These are phyloP conservation scores for Paradisaea rubra DNA, from an alignment of 2,113 vertebrate genomes.

Conservation along the genomic window DNA sequence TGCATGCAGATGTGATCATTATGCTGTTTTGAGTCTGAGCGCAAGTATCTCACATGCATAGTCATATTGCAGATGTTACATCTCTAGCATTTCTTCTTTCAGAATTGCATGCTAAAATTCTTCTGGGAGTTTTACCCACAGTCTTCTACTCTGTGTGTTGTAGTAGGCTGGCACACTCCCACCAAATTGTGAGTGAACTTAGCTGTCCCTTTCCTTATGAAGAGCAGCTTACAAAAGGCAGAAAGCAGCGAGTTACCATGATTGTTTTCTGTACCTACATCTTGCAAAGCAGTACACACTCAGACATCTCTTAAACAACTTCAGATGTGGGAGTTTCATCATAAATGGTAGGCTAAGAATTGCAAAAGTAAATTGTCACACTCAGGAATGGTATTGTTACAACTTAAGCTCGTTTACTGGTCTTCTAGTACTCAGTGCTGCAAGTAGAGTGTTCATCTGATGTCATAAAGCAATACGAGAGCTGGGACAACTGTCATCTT, in stretches of 20 bases:
- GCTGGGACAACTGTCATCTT: neutral
- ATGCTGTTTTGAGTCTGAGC: neutral
- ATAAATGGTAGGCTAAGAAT: neutral
- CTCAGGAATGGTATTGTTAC: neutral
- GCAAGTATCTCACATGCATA: neutral
- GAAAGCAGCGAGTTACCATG: accelerated
- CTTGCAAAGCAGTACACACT: neutral
- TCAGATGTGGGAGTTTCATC: neutral
- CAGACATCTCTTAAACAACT: neutral
- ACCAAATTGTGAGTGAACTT: neutral
- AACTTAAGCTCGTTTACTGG: neutral
- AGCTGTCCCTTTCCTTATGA: neutral
- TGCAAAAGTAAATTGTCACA: neutral
- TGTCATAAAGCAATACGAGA: neutral
- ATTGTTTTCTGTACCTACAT: neutral
- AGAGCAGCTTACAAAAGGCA: neutral
- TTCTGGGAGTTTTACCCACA: neutral
- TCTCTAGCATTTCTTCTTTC: neutral
- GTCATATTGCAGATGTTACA: neutral
- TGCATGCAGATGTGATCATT: neutral
- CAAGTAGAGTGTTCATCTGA: neutral
- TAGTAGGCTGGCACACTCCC: neutral
- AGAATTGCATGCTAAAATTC: neutral
- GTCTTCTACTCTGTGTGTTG: neutral
- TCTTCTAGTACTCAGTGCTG: neutral